Evolutionary conservation across 2,888 invertebrate genomes (phyloP), one percentile per base, ranked within the genome.

Genomic region (Timema podura): DNA sequence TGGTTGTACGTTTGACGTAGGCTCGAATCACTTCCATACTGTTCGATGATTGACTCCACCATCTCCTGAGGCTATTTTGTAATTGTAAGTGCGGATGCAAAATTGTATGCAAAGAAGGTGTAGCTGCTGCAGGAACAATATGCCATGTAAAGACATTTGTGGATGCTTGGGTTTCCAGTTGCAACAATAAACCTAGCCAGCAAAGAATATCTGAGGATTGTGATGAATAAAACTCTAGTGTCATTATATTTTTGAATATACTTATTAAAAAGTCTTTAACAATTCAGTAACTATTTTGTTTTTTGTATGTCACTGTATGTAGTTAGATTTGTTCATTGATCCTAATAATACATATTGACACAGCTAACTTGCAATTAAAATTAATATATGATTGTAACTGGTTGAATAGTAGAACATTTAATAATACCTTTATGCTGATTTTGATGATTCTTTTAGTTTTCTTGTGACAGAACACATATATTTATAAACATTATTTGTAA

Each of bases 91-190:
- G 54, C 54, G 54, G 54, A 13, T 11, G n/a, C 54, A 54, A 54
- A 54, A 54, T 2, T 13, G 57, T 9, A 57, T 57, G 57, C 57
- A 57, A 57, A 13, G 9, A n/a, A 57, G 30, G 57, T 57, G 13
- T 57, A n/a, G 57, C 10, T n/a, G 57, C 57, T 13, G 9, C 57
- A 13, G n/a, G 15, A 57, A n/a, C 57, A 57, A 11, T n/a, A 57
- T 57, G 15, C 57, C 15, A 30, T 57, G n/a, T 30, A 57, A 6
- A 16, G 13, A n/a, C 9, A 57, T 57, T 57, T 57, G 57, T 57
- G 57, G 57, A 57, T 57, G 57, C 57, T 57, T 57, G 57, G 8
- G 57, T 57, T 15, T 57, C 30, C 15, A 57, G 13, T 57, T 57
- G 9, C 57, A 57, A 11, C 57, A 57, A 57, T 57, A 57, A 57